Evolutionary conservation across 2,113 vertebrate species (phyloP).

Genomic region (Thinocorus orbignyianus): DNA sequence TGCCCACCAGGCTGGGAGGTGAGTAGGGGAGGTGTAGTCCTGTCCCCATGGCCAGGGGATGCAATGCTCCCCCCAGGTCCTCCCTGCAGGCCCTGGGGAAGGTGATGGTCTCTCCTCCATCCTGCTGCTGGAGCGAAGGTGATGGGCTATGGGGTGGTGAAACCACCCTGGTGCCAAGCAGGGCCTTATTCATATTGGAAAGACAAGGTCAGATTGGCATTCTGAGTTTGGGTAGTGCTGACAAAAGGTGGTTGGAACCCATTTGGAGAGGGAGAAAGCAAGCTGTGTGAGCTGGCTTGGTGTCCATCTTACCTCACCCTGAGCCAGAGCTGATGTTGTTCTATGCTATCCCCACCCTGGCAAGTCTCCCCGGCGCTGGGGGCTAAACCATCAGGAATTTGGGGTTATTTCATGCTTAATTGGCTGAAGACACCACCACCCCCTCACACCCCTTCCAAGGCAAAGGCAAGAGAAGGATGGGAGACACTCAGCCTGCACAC

Average conservation of each 20-base stretch:
- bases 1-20: rapidly evolving
- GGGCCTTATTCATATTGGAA: not conserved
- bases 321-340: not conserved
- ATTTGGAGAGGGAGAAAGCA: not conserved
- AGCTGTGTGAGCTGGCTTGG: not conserved
- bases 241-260: not conserved
- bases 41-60: not conserved
- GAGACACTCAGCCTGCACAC: not conserved
- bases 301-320: not conserved
- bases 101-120: not conserved
- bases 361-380: rapidly evolving
- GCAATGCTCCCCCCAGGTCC: not conserved
- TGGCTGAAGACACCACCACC: not conserved
- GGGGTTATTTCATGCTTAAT: not conserved
- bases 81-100: not conserved
- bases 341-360: not conserved
- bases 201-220: not conserved
- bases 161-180: not conserved
- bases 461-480: not conserved
- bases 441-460: rapidly evolving
- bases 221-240: not conserved
- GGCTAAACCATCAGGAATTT: not conserved
- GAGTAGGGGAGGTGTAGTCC: not conserved
- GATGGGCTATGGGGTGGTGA: not conserved
- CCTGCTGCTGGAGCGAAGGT: not conserved